Evolutionary conservation across 2,113 vertebrate species (phyloP), one percentile per base, ranked within the genome.

Genomic region (Lutjanus erythropterus): DNA sequence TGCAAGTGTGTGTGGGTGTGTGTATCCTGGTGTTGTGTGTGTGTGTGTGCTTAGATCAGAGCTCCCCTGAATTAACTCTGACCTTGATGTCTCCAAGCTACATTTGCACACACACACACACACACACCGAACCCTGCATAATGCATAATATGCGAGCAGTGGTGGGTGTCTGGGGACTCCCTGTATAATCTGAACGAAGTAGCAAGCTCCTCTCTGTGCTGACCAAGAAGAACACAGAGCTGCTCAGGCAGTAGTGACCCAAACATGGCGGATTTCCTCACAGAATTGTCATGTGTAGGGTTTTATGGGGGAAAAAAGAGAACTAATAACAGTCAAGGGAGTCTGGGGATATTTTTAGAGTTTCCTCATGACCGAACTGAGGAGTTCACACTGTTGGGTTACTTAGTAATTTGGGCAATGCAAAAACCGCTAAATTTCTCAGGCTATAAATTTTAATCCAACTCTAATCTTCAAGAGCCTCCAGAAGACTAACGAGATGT

Each of bases 161-260:
- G 55, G 33, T 44, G 33, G 64, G 33, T 72, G 42, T 75, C 71
- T 55, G n/a, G 77, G 71, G 50, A 81, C 49, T 65, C 29, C 59
- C 35, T 71, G 62, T 81, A 39, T 80, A 65, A 78, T 84, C 71
- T 79, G 52, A 88, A 70, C 41, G 33, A 82, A 82, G 47, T 73
- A 68, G 23, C 44, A 80, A 75, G 74, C 55, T 80, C 61, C 44
- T 72, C 18, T 50, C 33, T n/a, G 16, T 53, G 66, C 73, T 58
- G 67, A 83, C 61, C 49, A 73, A 53, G 31, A 67, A 71, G 41
- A 71, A 60, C 47, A 75, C 19, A 74, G 42, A 80, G 46, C 27
- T 2, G 21, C 31, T 58, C 47, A 60, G 9, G 16, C 49, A 41
- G 25, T 14, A 44, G 15, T 67, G 58, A 69, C 37, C 56, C 33